Evolutionary conservation across 2,888 invertebrate genomes (phyloP), one percentile per base, ranked within the genome.

Genomic region (Glaucopsyche alexis): DNA sequence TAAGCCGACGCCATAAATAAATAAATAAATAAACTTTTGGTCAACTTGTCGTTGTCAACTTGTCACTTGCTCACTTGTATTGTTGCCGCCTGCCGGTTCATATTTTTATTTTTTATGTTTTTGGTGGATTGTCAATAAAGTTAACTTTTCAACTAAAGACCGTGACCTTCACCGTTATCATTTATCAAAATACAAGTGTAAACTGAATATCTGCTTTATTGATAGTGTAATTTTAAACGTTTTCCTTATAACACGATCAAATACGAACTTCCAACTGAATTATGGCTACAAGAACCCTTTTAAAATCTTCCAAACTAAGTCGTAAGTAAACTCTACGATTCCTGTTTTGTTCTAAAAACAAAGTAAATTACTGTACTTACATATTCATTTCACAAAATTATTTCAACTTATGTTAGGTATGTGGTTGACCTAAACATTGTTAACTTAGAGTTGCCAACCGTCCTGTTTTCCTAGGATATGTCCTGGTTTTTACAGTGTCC

Each of bases 251-350:
- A 29, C 13, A 11, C 29, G 14, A 38, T 38, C 60, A 14, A 60
- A 38, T 49, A 38, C 8, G 29, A 9, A 11, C 13, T 49, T 29
- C 29, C 8, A 38, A 47, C 47, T 60, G 69, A 73, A 80, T 75
- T 76, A 91, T 91, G 91, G 88, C 88, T 79, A 79, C 84, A 72
- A 81, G 83, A 74, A 83, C 82, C 1, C 78, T 90, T 2, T 77
- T 87, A 64, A 90, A 86, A 76, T 83, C 88, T 14, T 79, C 85
- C 0, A 90, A 86, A 84, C 78, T 85, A 67, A 80, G 83, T 76
- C 79, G 90, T 90, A 84, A 89, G 89, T 87, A 76, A 67, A 65
- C 42, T 38, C 49, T 60, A 70, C 7, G 64, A 42, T 64, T 71
- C 71, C 64, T 71, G 69, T 55, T 64, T 55, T 19, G 74, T 47